Conservation (phyloP, 2,113 vertebrate genomes). For the Xenopus laevis region DNA sequence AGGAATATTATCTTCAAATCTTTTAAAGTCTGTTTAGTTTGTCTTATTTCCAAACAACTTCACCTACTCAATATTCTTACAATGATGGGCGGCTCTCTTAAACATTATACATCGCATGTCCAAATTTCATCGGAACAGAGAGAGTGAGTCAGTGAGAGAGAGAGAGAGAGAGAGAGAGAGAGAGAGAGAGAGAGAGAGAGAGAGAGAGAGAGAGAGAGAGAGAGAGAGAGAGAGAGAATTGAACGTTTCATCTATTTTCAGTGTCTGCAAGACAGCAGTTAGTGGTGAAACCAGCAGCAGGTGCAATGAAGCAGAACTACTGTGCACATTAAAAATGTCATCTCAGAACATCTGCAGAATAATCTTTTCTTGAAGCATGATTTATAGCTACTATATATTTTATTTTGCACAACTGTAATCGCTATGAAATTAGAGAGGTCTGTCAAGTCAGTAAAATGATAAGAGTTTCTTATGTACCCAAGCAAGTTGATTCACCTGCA, state of each 20-base stretch:
- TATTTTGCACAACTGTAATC: slow-evolving; percentile 2
- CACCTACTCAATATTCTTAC: neutral
- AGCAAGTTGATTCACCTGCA: too few relatives aligned
- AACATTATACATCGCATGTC: slow-evolving; percentile 10
- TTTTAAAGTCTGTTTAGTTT: too few relatives aligned
- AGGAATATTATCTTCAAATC: too few relatives aligned
- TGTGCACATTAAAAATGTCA: slow-evolving; percentile 32
- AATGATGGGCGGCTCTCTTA: slow-evolving; percentile 12
- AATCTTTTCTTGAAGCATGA: slow-evolving; percentile 27
- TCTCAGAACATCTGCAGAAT: slow-evolving; percentile 28
- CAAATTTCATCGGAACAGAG: neutral
- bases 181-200: neutral
- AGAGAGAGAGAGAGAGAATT: neutral
- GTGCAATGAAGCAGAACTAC: slow-evolving; percentile 33
- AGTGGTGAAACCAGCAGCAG: slow-evolving; percentile 14
- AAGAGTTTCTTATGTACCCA: neutral
- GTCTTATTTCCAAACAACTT: too few relatives aligned
- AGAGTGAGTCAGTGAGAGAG: slow-evolving; percentile 8
- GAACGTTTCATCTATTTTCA: slow-evolving; percentile 24
- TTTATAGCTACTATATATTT: neutral
- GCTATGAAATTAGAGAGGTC: neutral
- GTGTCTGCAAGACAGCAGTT: slow-evolving; percentile 10
- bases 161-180: too few relatives aligned
- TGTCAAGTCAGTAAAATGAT: neutral
- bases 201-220: too few relatives aligned